Conservation (phyloP, 2,113 vertebrate genomes). For the Acrocephalus kingi region DNA sequence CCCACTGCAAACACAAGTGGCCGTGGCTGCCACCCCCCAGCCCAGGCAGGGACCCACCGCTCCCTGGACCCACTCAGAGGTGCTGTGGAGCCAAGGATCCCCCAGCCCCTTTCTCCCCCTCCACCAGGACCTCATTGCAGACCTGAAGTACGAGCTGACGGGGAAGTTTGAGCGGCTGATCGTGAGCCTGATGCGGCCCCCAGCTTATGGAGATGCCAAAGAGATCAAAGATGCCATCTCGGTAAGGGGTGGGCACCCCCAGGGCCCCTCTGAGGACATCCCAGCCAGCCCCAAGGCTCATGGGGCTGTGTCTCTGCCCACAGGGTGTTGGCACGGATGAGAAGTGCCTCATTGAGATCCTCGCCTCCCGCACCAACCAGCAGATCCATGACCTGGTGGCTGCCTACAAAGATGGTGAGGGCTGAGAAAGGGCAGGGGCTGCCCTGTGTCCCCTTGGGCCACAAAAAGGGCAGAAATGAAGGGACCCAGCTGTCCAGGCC, state of each 20-base stretch:
- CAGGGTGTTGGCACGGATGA: constrained; percentile 92
- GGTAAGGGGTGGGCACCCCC: constrained; percentile 66
- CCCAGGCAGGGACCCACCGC: rapidly evolving
- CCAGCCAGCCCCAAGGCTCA: neutral
- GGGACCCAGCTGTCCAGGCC: neutral
- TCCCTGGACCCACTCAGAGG: neutral
- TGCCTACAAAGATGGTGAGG: constrained; percentile 92
- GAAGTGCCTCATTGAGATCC: constrained; percentile 90
- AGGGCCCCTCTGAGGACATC: neutral
- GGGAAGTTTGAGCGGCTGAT: constrained; percentile 97
- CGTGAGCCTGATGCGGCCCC: constrained; percentile 89
- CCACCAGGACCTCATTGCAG: constrained; percentile 89
- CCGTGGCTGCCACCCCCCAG: neutral
- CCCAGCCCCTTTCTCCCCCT: neutral
- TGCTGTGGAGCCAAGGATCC: neutral
- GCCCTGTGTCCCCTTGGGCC: neutral
- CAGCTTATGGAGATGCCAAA: constrained; percentile 90
- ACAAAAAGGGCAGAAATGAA: neutral
- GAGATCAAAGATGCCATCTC: constrained; percentile 92
- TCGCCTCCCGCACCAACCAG: constrained; percentile 90
- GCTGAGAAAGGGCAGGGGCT: neutral
- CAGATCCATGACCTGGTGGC: constrained; percentile 84
- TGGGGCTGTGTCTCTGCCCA: neutral
- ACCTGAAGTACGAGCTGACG: constrained; percentile 95
- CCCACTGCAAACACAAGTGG: neutral